These are phyloP conservation scores for Sebastes melanostomus DNA, from an alignment of 2,797 vertebrate species.

Conservation along the genomic window DNA sequence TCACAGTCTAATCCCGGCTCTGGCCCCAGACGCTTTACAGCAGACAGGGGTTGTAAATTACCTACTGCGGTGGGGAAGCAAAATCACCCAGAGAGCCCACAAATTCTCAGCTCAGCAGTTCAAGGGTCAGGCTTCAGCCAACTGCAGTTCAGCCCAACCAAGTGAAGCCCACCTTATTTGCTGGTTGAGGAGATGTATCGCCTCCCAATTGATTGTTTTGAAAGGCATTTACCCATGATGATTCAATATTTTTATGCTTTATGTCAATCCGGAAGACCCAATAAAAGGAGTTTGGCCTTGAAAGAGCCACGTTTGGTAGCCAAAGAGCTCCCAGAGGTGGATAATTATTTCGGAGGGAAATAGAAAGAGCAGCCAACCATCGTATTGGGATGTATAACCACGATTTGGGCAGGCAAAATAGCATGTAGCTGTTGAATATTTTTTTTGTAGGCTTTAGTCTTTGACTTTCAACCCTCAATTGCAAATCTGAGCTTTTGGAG, in stretches of 20 bases:
- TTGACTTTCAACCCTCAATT: not conserved
- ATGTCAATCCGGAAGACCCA: not conserved
- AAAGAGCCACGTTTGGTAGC: not conserved
- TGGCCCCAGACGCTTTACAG: slow-evolving; percentile 69
- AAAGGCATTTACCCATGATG: slow-evolving; percentile 1
- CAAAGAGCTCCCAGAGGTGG: not conserved
- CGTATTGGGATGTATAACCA: not conserved
- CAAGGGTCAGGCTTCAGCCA: slow-evolving; percentile 64
- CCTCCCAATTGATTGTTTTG: slow-evolving; percentile 44
- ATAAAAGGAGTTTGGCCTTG: not conserved
- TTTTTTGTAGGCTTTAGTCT: not conserved
- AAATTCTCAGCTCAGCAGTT: slow-evolving; percentile 77
- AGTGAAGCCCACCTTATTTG: slow-evolving; percentile 15
- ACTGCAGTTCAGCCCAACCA: slow-evolving; percentile 41
- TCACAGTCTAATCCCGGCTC: slow-evolving; percentile 77
- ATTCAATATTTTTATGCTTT: not conserved
- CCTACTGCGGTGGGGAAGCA: slow-evolving; percentile 57
- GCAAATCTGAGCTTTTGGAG: not conserved
- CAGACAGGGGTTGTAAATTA: slow-evolving; percentile 80
- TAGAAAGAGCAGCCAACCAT: not conserved
- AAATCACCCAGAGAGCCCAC: slow-evolving; percentile 59
- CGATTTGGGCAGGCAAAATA: not conserved
- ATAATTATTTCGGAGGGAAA: not conserved
- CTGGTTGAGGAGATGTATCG: slow-evolving; percentile 18
- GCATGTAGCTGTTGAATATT: not conserved